These are phyloP conservation scores for Leptinotarsa rubiginosa DNA, from an alignment of 2,888 invertebrate genomes.

Conservation along the genomic window DNA sequence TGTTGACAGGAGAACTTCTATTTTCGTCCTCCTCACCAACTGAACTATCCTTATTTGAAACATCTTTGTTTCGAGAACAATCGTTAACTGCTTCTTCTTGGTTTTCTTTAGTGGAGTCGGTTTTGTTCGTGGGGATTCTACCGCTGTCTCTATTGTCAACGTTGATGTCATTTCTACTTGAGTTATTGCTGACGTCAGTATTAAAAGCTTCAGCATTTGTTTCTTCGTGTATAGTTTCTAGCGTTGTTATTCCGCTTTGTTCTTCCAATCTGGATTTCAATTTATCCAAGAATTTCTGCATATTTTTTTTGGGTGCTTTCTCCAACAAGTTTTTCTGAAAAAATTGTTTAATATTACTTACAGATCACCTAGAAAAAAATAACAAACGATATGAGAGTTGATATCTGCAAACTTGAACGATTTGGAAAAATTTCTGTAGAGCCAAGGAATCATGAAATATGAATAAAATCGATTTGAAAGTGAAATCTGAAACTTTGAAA, in stretches of 20 bases:
- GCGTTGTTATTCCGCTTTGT: background rate
- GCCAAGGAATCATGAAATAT: too few species aligned
- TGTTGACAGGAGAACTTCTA: background rate
- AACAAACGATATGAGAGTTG: too few species aligned
- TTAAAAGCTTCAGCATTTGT: background rate
- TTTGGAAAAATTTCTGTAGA: too few species aligned
- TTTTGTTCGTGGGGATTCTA: background rate
- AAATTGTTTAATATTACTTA: background rate
- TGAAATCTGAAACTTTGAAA: too few species aligned
- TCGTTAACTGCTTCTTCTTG: background rate
- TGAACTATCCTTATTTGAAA: constrained; percentile 1
- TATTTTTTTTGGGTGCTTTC: constrained; percentile 23
- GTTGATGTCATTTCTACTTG: background rate
- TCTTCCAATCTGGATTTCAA: constrained; percentile 19
- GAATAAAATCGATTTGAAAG: too few species aligned
- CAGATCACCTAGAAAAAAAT: too few species aligned
- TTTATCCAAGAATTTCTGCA: constrained; percentile 26
- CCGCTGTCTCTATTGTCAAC: background rate
- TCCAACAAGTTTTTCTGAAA: constrained; percentile 24
- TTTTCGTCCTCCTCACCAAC: background rate
- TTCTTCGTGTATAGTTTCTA: constrained; percentile 22
- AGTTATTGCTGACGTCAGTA: background rate
- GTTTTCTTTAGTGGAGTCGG: background rate
- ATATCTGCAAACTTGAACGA: too few species aligned
- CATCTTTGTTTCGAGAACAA: background rate